Percentiles rank a stretch among this genome's conserved stretches.
phyloP scores from a whole-genome alignment of 2,888 invertebrate genomes.

The Hypolimnas misippus region DNA sequence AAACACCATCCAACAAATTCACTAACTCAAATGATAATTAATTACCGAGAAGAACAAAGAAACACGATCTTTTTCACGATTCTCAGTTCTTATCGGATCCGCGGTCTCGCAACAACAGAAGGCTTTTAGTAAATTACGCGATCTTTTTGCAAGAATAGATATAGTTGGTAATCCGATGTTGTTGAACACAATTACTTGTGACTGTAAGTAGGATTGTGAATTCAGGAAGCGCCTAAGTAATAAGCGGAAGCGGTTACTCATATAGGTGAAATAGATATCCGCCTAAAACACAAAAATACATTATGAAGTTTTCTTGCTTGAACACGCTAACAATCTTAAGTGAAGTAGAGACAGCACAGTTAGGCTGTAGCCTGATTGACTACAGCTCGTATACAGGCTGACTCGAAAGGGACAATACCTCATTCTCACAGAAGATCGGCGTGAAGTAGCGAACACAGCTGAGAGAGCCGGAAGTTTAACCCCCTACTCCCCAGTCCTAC shows the following conservation, averaged over 20 bases:
- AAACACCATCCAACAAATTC: not conserved
- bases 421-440: too few species aligned
- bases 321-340: too few species aligned
- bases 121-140: conserved; percentile 59
- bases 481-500: too few species aligned
- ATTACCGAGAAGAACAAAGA: conserved; percentile 29
- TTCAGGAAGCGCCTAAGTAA: conserved; percentile 13
- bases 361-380: too few species aligned
- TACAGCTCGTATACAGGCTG: too few species aligned
- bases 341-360: too few species aligned
- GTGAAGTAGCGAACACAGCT: too few species aligned
- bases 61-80: conserved; percentile 27
- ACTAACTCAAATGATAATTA: not conserved
- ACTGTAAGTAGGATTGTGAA: conserved; percentile 42
- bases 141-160: conserved; percentile 43
- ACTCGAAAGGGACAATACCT: too few species aligned
- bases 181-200: conserved; percentile 52
- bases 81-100: conserved; percentile 36
- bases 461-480: too few species aligned
- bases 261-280: too few species aligned
- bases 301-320: too few species aligned
- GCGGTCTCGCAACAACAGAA: conserved; percentile 54
- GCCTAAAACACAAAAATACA: too few species aligned
- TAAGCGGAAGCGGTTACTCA: not conserved
- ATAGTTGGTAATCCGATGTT: conserved; percentile 48